Percentiles rank a stretch among this genome's conserved stretches.
phyloP scores from a whole-genome alignment of 1,140 invertebrate genomes.

The Saccostrea cuccullata region DNA sequence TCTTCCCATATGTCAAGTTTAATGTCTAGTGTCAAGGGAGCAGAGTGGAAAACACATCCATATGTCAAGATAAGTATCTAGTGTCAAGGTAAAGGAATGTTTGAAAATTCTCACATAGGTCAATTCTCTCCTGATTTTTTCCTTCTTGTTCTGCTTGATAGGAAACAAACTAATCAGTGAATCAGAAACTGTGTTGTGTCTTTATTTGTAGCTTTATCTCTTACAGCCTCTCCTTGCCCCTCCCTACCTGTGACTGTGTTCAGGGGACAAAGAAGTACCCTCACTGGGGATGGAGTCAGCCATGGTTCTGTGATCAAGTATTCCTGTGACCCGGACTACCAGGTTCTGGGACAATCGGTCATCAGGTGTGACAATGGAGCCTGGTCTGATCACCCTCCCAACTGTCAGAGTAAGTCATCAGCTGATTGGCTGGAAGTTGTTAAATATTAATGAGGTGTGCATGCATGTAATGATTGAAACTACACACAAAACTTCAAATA shows the following conservation, averaged over 20 bases:
- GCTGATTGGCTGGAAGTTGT: too few relatives aligned
- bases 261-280: slow-evolving; percentile 32
- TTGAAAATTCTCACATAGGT: background rate
- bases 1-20: slow-evolving; percentile 44
- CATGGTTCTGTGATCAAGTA: slow-evolving; percentile 56
- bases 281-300: slow-evolving; percentile 46
- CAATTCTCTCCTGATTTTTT: background rate
- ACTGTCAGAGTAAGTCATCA: slow-evolving; percentile 56
- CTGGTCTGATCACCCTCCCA: slow-evolving; percentile 53
- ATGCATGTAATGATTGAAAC: too few relatives aligned
- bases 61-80: background rate
- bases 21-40: background rate
- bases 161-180: too few relatives aligned
- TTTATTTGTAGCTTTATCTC: too few relatives aligned
- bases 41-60: too few relatives aligned
- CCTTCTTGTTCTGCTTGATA: too few relatives aligned
- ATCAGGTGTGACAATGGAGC: slow-evolving; percentile 54
- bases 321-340: slow-evolving; percentile 50
- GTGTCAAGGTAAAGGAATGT: background rate
- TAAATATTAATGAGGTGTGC: too few relatives aligned
- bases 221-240: slow-evolving; percentile 45
- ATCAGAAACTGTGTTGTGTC: too few relatives aligned
- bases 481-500: too few relatives aligned
- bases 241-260: slow-evolving; percentile 25
- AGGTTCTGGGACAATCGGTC: slow-evolving; percentile 50